Percentiles rank a stretch among this genome's conserved stretches.
Evolutionary conservation across 1,140 invertebrate genomes (phyloP).

Genomic region (Linepithema humile): DNA sequence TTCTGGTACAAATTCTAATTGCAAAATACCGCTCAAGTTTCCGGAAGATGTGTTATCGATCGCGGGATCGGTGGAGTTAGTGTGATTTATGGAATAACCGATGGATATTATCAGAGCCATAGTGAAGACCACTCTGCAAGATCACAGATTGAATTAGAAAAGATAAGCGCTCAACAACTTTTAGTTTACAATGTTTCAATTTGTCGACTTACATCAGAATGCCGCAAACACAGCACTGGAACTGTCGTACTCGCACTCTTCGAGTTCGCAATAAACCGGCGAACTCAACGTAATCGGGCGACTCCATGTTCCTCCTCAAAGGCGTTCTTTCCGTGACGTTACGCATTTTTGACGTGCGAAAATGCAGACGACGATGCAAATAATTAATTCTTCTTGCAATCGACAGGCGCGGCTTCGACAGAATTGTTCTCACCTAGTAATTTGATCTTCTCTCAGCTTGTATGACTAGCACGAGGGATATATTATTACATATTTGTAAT

Average conservation of each 20-base stretch:
- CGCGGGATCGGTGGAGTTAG: background rate
- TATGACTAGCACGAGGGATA: background rate
- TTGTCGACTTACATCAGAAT: slow-evolving; percentile 88
- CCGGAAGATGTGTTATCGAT: background rate
- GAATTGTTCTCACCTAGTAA: background rate
- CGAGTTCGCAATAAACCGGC: slow-evolving; percentile 85
- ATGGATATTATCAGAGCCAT: slow-evolving; percentile 84
- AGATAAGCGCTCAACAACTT: background rate
- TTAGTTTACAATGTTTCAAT: too few species aligned
- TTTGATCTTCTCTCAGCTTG: slow-evolving; percentile 12
- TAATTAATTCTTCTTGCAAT: background rate
- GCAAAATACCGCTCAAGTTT: background rate
- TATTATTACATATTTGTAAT: background rate
- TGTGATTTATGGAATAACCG: slow-evolving; percentile 83
- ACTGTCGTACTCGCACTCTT: slow-evolving; percentile 86
- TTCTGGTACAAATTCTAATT: slow-evolving; percentile 28
- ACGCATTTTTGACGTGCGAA: slow-evolving; percentile 17
- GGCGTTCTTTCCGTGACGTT: slow-evolving; percentile 85
- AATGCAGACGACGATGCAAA: background rate
- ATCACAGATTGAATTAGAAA: background rate
- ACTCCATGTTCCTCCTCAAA: slow-evolving; percentile 80
- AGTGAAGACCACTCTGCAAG: slow-evolving; percentile 80
- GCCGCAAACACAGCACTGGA: slow-evolving; percentile 89
- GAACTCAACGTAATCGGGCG: slow-evolving; percentile 87
- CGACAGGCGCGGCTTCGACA: background rate